These are phyloP conservation scores for Tetrax tetrax DNA, from an alignment of 2,113 vertebrate genomes.

Conservation along the genomic window DNA sequence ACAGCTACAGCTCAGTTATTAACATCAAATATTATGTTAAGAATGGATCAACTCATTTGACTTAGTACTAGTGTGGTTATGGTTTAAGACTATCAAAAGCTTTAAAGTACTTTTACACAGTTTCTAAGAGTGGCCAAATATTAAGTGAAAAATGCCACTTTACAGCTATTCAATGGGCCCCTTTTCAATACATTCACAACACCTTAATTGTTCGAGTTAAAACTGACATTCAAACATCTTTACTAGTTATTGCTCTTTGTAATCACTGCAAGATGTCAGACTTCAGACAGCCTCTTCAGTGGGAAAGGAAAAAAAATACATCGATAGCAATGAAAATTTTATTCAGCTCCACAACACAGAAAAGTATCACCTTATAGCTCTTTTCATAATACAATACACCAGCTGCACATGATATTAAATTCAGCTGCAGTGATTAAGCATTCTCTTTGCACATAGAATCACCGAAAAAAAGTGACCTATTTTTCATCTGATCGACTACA, in stretches of 20 bases:
- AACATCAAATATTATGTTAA: neutral
- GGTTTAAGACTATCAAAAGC: neutral
- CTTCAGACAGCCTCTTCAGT: neutral
- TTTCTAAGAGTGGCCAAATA: neutral
- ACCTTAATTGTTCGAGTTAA: neutral
- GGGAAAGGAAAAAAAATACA: neutral
- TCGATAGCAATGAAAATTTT: neutral
- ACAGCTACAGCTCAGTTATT: neutral
- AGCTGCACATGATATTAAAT: neutral
- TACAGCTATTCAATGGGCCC: neutral
- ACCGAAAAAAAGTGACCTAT: neutral
- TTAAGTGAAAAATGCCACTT: neutral
- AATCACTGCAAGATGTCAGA: neutral
- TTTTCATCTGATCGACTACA: neutral
- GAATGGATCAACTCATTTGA: neutral
- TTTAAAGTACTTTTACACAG: neutral
- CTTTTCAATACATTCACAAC: neutral
- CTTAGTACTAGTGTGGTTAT: neutral
- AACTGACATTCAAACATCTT: neutral
- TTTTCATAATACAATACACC: neutral
- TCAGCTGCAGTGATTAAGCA: neutral
- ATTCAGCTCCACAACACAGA: neutral
- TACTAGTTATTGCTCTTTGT: neutral
- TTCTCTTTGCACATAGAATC: neutral
- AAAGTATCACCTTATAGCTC: neutral